A percentile compares a stretch with the other conserved stretches of the same genome.
These are phyloP conservation scores for Acromyrmex echinatior DNA, from an alignment of 1,140 invertebrate species.

Conservation along the genomic window DNA sequence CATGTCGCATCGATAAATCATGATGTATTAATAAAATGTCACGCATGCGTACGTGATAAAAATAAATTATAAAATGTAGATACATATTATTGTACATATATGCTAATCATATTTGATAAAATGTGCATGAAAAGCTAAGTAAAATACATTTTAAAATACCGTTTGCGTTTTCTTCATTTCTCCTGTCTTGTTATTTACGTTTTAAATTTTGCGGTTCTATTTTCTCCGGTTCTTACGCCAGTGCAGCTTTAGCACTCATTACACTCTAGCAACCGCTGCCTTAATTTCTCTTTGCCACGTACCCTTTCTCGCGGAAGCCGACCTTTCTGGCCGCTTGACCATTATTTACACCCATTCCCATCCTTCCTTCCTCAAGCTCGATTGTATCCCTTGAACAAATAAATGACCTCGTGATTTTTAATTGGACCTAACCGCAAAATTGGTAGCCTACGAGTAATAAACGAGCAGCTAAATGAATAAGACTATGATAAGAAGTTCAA, in stretches of 20 bases:
- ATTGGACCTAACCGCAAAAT: conserved; percentile 68
- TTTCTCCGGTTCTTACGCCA: conserved; percentile 36
- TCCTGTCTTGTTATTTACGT: background rate
- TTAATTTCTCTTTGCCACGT: conserved; percentile 72
- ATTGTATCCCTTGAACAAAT: conserved; percentile 71
- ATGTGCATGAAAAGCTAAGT: background rate
- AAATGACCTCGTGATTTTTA: conserved; percentile 78
- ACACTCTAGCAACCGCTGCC: conserved; percentile 67
- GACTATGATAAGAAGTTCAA: conserved; percentile 22
- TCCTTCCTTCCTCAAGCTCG: conserved; percentile 56
- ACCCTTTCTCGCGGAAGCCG: conserved; percentile 68
- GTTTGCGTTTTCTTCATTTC: background rate
- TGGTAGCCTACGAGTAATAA: conserved; percentile 58
- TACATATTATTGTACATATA: background rate
- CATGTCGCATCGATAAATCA: background rate
- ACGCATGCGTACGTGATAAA: background rate
- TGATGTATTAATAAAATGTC: background rate
- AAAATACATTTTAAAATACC: background rate
- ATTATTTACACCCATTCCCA: conserved; percentile 75
- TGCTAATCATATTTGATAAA: background rate
- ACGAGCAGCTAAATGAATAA: conserved; percentile 67
- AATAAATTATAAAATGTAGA: background rate
- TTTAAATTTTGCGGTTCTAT: conserved; percentile 21
- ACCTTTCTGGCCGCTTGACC: conserved; percentile 76
- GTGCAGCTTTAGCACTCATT: conserved; percentile 71